These are phyloP conservation scores for Lithophane socia DNA, from an alignment of 2,888 invertebrate genomes.

Conservation along the genomic window DNA sequence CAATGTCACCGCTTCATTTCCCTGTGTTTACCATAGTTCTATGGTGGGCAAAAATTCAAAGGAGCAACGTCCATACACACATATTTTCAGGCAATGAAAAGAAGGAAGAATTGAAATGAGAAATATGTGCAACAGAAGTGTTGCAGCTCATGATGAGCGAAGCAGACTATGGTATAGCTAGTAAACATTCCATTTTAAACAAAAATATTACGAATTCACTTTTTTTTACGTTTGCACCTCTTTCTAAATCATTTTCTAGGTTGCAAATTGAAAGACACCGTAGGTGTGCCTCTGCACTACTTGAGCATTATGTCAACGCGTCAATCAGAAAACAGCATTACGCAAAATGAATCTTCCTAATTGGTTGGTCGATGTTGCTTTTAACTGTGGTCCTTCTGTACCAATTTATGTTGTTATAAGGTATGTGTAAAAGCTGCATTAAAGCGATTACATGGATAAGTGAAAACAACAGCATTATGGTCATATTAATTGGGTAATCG, in stretches of 20 bases:
- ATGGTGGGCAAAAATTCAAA: background rate
- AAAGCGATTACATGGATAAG: slow-evolving; percentile 36
- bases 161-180: background rate
- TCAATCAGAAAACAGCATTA: background rate
- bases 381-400: slow-evolving; percentile 33
- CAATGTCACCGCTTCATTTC: no score
- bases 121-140: background rate
- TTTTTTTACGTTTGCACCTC: background rate
- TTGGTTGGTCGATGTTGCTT: background rate
- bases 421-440: slow-evolving; percentile 25
- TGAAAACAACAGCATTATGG: slow-evolving; percentile 42
- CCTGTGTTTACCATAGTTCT: no score
- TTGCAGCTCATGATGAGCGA: background rate
- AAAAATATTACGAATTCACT: background rate
- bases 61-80: background rate
- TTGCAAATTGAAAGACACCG: background rate
- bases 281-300: background rate
- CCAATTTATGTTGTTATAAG: background rate
- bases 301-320: no score
- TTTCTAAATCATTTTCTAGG: no score
- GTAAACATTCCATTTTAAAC: background rate
- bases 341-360: background rate
- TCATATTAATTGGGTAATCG: slow-evolving; percentile 35
- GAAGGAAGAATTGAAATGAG: background rate
- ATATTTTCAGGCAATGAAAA: background rate